Evolutionary conservation across 2,797 vertebrate genomes (phyloP), one percentile per base, ranked within the genome.

Genomic region (Numenius phaeopus): DNA sequence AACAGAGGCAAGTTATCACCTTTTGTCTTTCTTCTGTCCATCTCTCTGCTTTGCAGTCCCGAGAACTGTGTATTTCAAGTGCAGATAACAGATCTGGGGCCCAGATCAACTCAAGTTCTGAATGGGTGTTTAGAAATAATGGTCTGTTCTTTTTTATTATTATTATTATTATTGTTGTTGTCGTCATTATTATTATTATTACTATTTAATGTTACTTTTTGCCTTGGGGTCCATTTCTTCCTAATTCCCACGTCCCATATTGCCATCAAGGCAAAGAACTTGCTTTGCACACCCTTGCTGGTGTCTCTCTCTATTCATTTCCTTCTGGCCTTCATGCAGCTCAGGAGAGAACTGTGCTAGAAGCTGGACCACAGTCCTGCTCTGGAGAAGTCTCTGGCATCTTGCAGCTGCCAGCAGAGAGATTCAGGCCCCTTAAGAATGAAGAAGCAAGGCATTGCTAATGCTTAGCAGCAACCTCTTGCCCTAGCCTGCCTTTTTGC

Each of bases 141-240:
- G 50, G 86, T 97, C 79, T 95, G 82, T 88, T 96, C 94, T 94
- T 86, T 84, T 69, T 66, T 52, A 47, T 88, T 86, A 0, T 91
- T 34, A 5, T 85, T 94, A 0, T 92, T 84, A 0, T 88, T 66
- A 1, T 91, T 71, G 2, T 94, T 90, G 0, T 94, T 90, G 0
- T 91, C 81, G 0, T 93, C 82, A 0, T 96, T 87, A 14, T 95
- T 92, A 59, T 94, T 95, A 89, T 89, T 91, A 87, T 90, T 96
- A 85, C 87, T 97, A 95, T 97, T 97, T 97, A 96, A 97, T 91
- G 72, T 95, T 93, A 76, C 92, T 80, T 94, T 96, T 96, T 11
- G 54, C 90, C 94, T 96, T 58, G 87, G 82, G 92, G 79, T 95
- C 95, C 82, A 42, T 88, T 91, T 95, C 62, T 89, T 69, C 94